Evolutionary conservation across 2,888 invertebrate species (phyloP), one percentile per base, ranked within the genome.

Genomic region (Epinotia brunnichana): DNA sequence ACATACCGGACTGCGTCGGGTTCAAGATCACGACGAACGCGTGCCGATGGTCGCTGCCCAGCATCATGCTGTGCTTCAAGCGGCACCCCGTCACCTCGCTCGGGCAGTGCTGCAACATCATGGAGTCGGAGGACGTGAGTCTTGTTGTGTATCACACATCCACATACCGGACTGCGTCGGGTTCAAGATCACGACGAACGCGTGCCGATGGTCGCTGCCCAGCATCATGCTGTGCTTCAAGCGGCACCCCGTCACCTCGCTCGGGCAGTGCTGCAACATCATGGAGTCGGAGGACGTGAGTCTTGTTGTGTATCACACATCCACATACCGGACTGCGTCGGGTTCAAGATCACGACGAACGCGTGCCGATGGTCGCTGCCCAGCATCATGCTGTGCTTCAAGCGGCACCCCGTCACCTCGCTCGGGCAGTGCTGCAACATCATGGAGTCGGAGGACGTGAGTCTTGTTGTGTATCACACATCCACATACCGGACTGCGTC

Each of bases 401-500:
- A 93, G 73, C 83, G 91, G 53, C 92, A 96, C 81, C 94, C 95
- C 0, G 95, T 97, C 71, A 96, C 96, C 2, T 97, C 97, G 0
- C 94, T 97, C 48, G 97, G 97, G 11, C 96, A 97, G 84, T 98
- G 98, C 88, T 98, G 98, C 89, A 97, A 97, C 87, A 98, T 98
- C 81, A 96, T 97, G 95, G 97, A 97, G 81, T 96, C 97, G 0
- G 97, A 97, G 90, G 96, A 96, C 83, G 97, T 97, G 84, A 94
- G 94, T 41, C 29, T 61, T 44, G 44, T 19, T 44, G 17, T 60
- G 7, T 11, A 60, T 39, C 39, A 95, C 78, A 97, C 21, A 24
- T 24, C 21, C 21, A 24, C 21, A n/a, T 98, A 82, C 96, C 97
- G 4, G 96, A 96, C 81, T 44, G 48, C 48, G 48, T 98, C 86